phyloP scores from a whole-genome alignment of 2,113 vertebrate species.

The Etia nguti region DNA sequence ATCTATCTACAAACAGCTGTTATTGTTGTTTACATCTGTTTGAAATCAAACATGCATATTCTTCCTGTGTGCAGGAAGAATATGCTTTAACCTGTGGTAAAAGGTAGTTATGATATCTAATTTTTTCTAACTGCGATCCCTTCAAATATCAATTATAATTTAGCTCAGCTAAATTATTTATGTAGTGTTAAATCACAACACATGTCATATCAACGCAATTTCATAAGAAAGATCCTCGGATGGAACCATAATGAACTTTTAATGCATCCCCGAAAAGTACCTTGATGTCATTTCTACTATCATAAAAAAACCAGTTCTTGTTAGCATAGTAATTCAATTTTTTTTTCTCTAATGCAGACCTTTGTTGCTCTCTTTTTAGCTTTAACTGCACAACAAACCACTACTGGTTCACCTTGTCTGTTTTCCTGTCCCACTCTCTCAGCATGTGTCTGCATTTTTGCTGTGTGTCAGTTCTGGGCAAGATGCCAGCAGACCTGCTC shows the following conservation, averaged over 20 bases:
- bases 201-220: background rate
- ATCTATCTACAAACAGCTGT: background rate
- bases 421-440: conserved; percentile 33
- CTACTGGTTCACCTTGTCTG: conserved; percentile 40
- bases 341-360: background rate
- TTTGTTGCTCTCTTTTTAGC: background rate
- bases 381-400: conserved; percentile 30
- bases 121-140: background rate
- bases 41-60: background rate
- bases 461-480: conserved; percentile 50
- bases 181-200: background rate
- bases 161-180: background rate
- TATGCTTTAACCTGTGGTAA: background rate
- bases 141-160: background rate
- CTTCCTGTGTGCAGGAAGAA: background rate
- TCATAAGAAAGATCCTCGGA: background rate
- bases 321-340: background rate
- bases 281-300: background rate
- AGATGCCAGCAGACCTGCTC: conserved; percentile 55
- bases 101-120: background rate
- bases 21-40: background rate
- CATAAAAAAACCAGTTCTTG: background rate
- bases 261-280: background rate
- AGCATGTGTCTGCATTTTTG: conserved; percentile 46
- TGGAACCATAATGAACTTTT: background rate